A percentile compares a stretch with the other conserved stretches of the same genome.
phyloP scores from a whole-genome alignment of 2,113 vertebrate genomes.

The Urocitellus parryii region DNA sequence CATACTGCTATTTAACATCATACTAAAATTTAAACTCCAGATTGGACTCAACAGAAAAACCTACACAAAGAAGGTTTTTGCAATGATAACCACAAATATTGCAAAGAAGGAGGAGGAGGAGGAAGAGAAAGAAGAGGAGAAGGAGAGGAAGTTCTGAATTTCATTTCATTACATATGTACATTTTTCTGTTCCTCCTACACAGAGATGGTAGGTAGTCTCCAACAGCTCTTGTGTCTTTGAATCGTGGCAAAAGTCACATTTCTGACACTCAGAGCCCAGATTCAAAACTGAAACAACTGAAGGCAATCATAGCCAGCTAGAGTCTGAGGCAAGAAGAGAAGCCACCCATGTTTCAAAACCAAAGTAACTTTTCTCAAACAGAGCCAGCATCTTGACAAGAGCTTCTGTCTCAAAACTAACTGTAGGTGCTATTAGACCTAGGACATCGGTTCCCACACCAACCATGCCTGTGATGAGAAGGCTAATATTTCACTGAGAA shows the following conservation, averaged over 20 bases:
- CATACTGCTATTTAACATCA: not conserved
- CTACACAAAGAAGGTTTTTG: not conserved
- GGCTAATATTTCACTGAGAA: slow-evolving; percentile 11
- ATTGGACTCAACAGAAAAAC: slow-evolving; percentile 12
- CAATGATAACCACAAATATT: not conserved
- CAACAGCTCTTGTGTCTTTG: not conserved
- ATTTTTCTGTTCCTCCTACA: not conserved
- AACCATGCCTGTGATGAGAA: not conserved
- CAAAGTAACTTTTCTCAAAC: not conserved
- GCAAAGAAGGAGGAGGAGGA: not conserved
- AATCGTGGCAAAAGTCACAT: not conserved
- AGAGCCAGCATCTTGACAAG: not conserved
- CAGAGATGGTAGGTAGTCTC: not conserved
- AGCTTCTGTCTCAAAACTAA: not conserved
- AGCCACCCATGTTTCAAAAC: not conserved
- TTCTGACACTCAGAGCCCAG: not conserved
- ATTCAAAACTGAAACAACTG: not conserved
- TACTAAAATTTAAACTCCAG: not conserved
- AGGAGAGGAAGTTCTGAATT: not conserved
- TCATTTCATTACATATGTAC: not conserved
- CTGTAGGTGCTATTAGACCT: not conserved
- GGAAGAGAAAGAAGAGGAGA: no score
- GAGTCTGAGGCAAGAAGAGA: not conserved
- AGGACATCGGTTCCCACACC: not conserved
- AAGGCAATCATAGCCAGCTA: not conserved